Evolutionary conservation across 2,888 invertebrate species (phyloP), one percentile per base, ranked within the genome.

Genomic region (Ectemnius continuus): DNA sequence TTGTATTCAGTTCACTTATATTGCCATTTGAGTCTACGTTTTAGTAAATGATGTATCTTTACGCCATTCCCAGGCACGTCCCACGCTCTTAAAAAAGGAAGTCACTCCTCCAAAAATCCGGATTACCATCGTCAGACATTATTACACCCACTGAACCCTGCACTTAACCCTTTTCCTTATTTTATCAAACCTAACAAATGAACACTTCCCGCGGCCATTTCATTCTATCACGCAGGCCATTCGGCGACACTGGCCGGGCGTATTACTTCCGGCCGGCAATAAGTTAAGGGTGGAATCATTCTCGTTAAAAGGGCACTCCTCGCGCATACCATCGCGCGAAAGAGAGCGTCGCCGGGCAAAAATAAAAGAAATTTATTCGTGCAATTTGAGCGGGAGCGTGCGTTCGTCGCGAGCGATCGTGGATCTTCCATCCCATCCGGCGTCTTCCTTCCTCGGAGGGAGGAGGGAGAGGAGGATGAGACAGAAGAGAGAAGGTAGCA

Each of bases 301-400:
- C 80, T 80, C 85, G 73, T 84, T 83, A 84, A 82, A 73, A 63
- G 70, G 65, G 60, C 57, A 64, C 63, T 16, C n/a, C 16, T 14
- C 3, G 52, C 72, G 58, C 46, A 61, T 62, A 64, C 70, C 26
- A 2, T 20, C 20, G 20, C 20, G 61, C 70, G 75, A 36, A 58
- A 74, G 70, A 78, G n/a, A 48, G 76, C 75, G 63, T 73, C 63
- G 68, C 80, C 75, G 80, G 79, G 81, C 87, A 89, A 89, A 89
- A 90, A 89, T 89, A 88, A 89, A 89, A 87, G 83, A 86, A 90
- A 90, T 90, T 90, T 90, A 90, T 90, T 87, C 83, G 87, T 84
- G 89, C 86, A 90, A 90, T 90, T 90, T 87, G 88, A 89, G 88
- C 79, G 84, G 80, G 83, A 87, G 86, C 86, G 87, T 86, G 86